A percentile compares a stretch with the other conserved stretches of the same genome.
These are phyloP conservation scores for Drosophila littoralis DNA, from an alignment of 1,140 invertebrate genomes.

Conservation along the genomic window DNA sequence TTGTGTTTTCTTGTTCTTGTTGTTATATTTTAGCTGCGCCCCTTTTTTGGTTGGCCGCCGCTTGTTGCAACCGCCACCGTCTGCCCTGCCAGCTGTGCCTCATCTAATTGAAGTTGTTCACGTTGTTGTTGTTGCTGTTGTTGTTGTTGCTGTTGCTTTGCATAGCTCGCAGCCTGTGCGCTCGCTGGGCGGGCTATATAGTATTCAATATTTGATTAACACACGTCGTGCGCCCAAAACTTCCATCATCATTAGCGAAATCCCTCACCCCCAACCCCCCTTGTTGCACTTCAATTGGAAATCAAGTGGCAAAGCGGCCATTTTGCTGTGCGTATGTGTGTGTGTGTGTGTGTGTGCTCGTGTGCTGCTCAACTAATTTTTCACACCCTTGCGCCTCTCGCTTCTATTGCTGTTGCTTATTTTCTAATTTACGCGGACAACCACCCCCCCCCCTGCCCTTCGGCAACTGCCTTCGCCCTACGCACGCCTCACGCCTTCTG, in stretches of 20 bases:
- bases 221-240: slow-evolving; percentile 49
- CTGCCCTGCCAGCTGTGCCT: slow-evolving; percentile 16
- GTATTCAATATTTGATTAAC: slow-evolving; percentile 72
- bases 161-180: slow-evolving; percentile 44
- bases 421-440: slow-evolving; percentile 60
- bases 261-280: too few relatives aligned
- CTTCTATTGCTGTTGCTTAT: slow-evolving; percentile 55
- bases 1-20: neutral
- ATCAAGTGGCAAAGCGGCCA: slow-evolving; percentile 66
- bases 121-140: slow-evolving; percentile 65
- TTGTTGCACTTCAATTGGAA: slow-evolving; percentile 57
- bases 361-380: slow-evolving; percentile 52
- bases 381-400: slow-evolving; percentile 14
- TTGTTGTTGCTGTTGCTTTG: slow-evolving; percentile 51
- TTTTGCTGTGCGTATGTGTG: slow-evolving; percentile 41
- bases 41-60: slow-evolving; percentile 72
- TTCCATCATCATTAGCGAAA: slow-evolving; percentile 77
- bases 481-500: neutral
- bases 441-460: neutral
- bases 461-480: slow-evolving; percentile 1
- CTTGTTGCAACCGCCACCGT: slow-evolving; percentile 43
- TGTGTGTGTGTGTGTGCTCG: slow-evolving; percentile 2
- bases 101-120: slow-evolving; percentile 35
- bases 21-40: slow-evolving; percentile 41
- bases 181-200: slow-evolving; percentile 39